phyloP scores from a whole-genome alignment of 2,888 invertebrate genomes.

The Mimachlamys varia region DNA sequence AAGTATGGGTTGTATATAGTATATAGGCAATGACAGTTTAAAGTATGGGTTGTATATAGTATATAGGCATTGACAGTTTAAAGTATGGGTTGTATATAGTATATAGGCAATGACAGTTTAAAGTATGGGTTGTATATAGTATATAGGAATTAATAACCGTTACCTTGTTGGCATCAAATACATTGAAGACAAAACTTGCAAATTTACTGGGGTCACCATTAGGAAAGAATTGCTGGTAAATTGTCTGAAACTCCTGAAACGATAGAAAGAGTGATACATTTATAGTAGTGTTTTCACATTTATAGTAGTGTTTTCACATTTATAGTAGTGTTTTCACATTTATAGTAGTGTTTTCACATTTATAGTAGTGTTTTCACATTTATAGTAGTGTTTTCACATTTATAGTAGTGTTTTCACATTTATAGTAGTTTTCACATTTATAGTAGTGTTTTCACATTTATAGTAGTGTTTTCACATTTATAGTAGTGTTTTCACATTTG shows the following conservation, averaged over 20 bases:
- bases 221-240: slow-evolving; percentile 99
- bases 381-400: neutral
- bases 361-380: neutral
- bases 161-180: slow-evolving; percentile 99
- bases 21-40: no score
- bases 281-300: neutral
- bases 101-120: no score
- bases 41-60: no score
- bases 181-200: slow-evolving; percentile 98
- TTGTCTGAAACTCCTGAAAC: slow-evolving; percentile 97
- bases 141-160: no score
- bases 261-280: slow-evolving; percentile 35
- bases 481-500: neutral
- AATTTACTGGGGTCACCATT: slow-evolving; percentile 99
- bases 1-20: no score
- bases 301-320: neutral
- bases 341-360: neutral
- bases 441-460: neutral
- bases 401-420: neutral
- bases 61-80: no score
- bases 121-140: no score
- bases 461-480: neutral
- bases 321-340: neutral
- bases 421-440: no score
- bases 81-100: no score